Base-by-base conservation (phyloP, 2,888 invertebrate genomes). In the Petrophora chlorosata region DNA sequence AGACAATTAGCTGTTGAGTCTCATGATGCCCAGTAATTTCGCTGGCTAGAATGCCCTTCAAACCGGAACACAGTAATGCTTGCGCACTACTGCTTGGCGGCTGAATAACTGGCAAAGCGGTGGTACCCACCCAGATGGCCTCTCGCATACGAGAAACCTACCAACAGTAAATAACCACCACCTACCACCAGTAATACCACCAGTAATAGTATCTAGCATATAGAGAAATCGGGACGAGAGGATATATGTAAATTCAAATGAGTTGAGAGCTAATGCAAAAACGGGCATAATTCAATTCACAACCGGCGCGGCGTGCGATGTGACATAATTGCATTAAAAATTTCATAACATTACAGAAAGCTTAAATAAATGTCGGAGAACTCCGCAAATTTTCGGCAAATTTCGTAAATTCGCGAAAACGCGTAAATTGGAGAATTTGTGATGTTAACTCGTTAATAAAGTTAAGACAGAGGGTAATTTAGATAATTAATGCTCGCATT, bases 371-470 rank as follows among this genome's bases (percentile, higher is more conserved):
- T 39, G 49, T 41, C 15, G 22, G 30, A 4, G 10, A 25, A 25
- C 10, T 25, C 10, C n/a, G n/a, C n/a, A n/a, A n/a, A 39, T 34
- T 46, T 46, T 38, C 14, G 5, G 10, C 35, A 23, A 47, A 47
- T 30, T 34, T 25, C n/a, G n/a, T n/a, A n/a, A n/a, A n/a, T n/a
- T 30, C 25, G 28, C 54, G 59, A 67, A 70, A 67, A 61, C 59
- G 45, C 43, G 50, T 58, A 68, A 67, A 73, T 71, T 75, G 43
- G 40, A 15, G 19, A 47, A 44, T 44, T n/a, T 47, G 10, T 39
- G 47, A 52, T 56, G 50, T 48, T 48, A 57, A 58, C 43, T 49
- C 38, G 32, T 50, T 58, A 42, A 56, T 28, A 46, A 57, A 41
- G 9, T 51, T 47, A 39, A 33, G 49, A 42, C 26, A 25, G 26